phyloP scores from a whole-genome alignment of 2,797 vertebrate genomes.

The Prionace glauca region DNA sequence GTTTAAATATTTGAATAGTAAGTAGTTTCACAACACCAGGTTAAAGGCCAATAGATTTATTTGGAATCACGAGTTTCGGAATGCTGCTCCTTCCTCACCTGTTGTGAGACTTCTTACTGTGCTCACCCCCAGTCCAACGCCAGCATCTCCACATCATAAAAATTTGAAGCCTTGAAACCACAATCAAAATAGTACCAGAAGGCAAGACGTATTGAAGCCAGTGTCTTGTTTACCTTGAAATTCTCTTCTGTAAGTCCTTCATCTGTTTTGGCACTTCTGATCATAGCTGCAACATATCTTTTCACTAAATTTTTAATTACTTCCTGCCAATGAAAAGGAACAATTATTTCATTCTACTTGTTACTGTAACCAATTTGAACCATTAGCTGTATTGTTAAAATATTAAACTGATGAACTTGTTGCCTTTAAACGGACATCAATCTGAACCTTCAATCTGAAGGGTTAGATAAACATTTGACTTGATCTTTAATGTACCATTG shows the following conservation, averaged over 20 bases:
- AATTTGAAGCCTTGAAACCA: neutral
- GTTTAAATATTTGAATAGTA: too few species aligned
- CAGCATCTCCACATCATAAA: neutral
- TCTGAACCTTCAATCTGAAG: neutral
- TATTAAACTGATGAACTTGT: neutral
- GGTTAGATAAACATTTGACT: neutral
- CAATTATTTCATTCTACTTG: neutral
- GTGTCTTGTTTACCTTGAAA: constrained; percentile 71
- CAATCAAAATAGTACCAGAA: constrained; percentile 6
- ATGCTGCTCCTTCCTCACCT: too few species aligned
- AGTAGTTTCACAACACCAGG: too few species aligned
- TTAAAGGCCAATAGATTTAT: too few species aligned
- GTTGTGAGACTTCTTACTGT: too few species aligned
- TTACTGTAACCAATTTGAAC: neutral
- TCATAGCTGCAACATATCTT: constrained; percentile 90
- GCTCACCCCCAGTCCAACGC: too few species aligned
- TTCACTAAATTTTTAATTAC: constrained; percentile 92
- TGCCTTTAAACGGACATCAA: neutral
- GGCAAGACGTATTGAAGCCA: neutral
- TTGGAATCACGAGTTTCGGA: too few species aligned
- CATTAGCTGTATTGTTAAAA: neutral
- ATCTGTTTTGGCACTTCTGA: constrained; percentile 88
- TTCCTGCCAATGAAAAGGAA: constrained; percentile 62
- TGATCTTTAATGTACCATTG: neutral
- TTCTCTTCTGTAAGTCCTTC: constrained; percentile 93